Base-by-base conservation (phyloP, 2,113 vertebrate genomes). In the Columbina picui region DNA sequence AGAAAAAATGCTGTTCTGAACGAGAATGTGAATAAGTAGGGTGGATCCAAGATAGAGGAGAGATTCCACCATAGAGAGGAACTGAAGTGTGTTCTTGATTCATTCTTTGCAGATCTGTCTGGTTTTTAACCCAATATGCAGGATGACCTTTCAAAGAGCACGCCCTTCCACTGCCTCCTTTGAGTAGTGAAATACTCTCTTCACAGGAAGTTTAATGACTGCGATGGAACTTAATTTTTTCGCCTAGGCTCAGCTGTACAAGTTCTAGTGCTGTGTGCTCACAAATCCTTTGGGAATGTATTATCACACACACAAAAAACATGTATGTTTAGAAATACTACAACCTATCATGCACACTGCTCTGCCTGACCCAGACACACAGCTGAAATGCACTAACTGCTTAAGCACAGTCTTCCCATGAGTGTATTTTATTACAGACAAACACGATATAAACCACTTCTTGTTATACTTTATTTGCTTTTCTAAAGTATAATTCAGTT, bases 401-500 rank as follows among this genome's bases (percentile, higher is more conserved):
- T 11, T 59, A 14, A 30, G 55, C 29, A 87, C 59, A 39, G 47
- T 50, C 83, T 61, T 87, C 74, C 71, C 38, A 11, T 17, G 57
- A 83, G 43, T 4, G 4, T 53, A 79, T 68, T 86, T 67, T 57
- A 81, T 39, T 53, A 81, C 0, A 1, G 53, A 92, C 90, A 88
- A 75, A 20, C 56, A 86, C 0, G 0, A 27, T 22, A 70, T 45
- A 90, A 84, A 74, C 0, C 25, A 15, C 56, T 78, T 88, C 61
- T 34, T 84, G 39, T 65, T 93, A 36, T 52, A 94, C 43, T 71
- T 92, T 56, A 82, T 89, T 87, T 94, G 87, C 83, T 81, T n/a
- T 47, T 56, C 43, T 4, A 1, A 87, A 86, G 36, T 3, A n/a
- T 67, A 94, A 90, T 18, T 53, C 79, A 88, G 90, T 70, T 74